Conservation (phyloP, 1,140 invertebrate genomes). For the Papilio helenus region DNA sequence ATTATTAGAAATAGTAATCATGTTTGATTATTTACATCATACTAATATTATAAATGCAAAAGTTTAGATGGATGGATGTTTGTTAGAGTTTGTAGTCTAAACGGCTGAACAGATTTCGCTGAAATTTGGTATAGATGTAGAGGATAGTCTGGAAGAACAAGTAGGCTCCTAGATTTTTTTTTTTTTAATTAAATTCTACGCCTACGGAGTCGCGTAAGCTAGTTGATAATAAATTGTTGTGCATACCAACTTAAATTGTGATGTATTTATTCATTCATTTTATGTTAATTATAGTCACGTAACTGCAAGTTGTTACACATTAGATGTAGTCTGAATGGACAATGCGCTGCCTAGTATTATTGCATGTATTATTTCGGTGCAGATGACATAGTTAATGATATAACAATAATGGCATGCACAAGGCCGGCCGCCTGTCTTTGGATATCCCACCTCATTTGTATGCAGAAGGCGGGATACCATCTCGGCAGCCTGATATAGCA, state of each 20-base stretch:
- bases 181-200: too few relatives aligned
- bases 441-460: constrained; percentile 53
- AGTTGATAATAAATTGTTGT: neutral
- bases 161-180: too few relatives aligned
- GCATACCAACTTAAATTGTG: neutral
- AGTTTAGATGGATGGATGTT: too few relatives aligned
- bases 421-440: constrained; percentile 48
- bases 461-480: constrained; percentile 36
- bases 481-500: neutral
- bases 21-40: too few relatives aligned
- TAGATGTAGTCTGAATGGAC: neutral
- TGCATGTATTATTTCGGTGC: constrained; percentile 43
- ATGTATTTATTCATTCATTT: constrained; percentile 11
- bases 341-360: constrained; percentile 6
- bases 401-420: constrained; percentile 57
- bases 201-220: too few relatives aligned
- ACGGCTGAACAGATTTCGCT: too few relatives aligned
- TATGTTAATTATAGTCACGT: neutral
- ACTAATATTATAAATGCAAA: too few relatives aligned
- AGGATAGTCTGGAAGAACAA: too few relatives aligned
- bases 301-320: neutral
- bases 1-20: too few relatives aligned
- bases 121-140: too few relatives aligned
- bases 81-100: too few relatives aligned
- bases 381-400: constrained; percentile 59